Evolutionary conservation across 2,797 vertebrate species (phyloP).

Genomic region (Philypnodon macrostomus): DNA sequence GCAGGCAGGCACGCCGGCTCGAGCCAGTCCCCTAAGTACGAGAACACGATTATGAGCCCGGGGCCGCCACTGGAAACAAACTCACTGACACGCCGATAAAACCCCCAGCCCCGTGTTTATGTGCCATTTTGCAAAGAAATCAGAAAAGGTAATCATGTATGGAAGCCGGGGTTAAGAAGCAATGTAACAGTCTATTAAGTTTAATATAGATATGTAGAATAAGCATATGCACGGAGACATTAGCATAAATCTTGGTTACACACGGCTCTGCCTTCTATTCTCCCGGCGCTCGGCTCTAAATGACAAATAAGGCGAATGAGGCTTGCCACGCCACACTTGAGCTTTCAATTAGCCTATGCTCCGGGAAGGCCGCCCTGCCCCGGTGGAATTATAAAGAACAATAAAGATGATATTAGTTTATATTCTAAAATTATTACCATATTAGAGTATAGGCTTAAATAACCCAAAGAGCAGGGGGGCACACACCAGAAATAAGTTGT

Average conservation of each 20-base stretch:
- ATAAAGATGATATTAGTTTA: background rate
- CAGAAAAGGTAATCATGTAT: conserved; percentile 99
- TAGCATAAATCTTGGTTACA: conserved; percentile 99
- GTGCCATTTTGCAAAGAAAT: conserved; percentile 95
- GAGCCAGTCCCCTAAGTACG: conserved; percentile 76
- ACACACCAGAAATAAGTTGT: background rate
- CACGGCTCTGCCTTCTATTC: conserved; percentile 74
- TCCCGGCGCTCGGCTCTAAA: conserved; percentile 73
- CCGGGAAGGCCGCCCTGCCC: conserved; percentile 44
- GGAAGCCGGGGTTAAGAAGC: conserved; percentile 99
- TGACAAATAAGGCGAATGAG: conserved; percentile 79
- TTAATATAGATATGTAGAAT: conserved; percentile 99
- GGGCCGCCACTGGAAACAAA: conserved; percentile 84
- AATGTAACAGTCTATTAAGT: conserved; percentile 99
- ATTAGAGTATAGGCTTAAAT: conserved; percentile 5
- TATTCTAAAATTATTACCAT: background rate
- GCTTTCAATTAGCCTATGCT: conserved; percentile 77
- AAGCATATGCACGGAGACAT: conserved; percentile 98
- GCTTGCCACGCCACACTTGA: conserved; percentile 73
- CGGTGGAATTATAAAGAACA: background rate
- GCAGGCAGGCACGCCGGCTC: conserved; percentile 64
- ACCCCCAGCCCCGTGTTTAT: conserved; percentile 95
- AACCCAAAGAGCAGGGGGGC: background rate
- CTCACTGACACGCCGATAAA: conserved; percentile 92
- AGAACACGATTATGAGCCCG: conserved; percentile 79